Conservation (phyloP, 1,140 invertebrate species). For the Idris sp. region DNA sequence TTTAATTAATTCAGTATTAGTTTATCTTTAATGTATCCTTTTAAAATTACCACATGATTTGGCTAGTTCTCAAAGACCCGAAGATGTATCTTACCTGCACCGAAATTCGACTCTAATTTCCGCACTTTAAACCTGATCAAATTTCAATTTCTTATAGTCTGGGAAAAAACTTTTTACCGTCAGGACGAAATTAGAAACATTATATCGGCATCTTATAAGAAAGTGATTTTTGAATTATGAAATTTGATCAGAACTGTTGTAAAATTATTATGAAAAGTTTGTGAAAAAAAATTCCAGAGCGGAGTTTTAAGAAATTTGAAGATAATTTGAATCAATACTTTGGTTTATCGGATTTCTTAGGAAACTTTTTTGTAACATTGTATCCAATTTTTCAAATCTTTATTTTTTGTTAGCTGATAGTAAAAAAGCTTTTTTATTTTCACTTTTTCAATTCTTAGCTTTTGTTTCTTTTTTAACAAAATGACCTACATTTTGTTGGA, state of each 20-base stretch:
- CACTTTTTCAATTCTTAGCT: no score
- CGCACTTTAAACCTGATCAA: constrained; percentile 30
- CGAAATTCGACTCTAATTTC: constrained; percentile 33
- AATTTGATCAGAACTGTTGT: constrained; percentile 7
- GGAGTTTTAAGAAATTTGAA: background rate
- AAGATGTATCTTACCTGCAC: constrained; percentile 24
- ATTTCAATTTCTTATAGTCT: constrained; percentile 33
- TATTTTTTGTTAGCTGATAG: no score
- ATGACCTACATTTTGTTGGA: constrained; percentile 41
- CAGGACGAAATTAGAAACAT: constrained; percentile 16
- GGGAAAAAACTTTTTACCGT: constrained; percentile 25
- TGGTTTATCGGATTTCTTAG: background rate
- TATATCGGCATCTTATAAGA: constrained; percentile 2
- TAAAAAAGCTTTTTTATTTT: no score
- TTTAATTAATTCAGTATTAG: no score
- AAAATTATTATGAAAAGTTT: constrained; percentile 12
- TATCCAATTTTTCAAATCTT: no score
- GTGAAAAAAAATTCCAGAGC: background rate
- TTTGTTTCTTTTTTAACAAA: no score
- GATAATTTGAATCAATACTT: constrained; percentile 7
- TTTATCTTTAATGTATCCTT: no score
- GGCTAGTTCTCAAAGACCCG: no score
- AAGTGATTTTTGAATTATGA: constrained; percentile 6
- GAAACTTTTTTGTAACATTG: no score
- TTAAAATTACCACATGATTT: no score